Base-by-base conservation (phyloP, 2,888 invertebrate species). In the Octonoba sinensis region DNA sequence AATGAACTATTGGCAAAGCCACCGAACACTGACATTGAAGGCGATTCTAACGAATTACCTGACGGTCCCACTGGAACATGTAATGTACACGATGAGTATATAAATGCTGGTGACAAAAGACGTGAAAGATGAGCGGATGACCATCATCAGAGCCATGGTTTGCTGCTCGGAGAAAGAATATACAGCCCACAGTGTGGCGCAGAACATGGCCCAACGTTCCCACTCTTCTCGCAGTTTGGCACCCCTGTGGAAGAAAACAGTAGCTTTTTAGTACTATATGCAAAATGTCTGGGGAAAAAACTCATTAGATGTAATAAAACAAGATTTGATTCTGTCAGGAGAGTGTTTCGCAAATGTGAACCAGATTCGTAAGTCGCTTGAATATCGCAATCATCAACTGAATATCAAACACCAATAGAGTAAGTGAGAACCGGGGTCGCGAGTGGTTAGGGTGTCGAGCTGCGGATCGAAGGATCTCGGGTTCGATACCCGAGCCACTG, bases 151-250 rank as follows among this genome's bases (percentile, higher is more conserved):
- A 0, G 94, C 93, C 83, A 96, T 92, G 0, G 95, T 92, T 85
- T 95, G 92, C 87, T 96, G 96, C 87, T 96, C 96, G 0, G 94
- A 93, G 86, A 95, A 93, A 0, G 94, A 91, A 88, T 93, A 96
- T 87, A 95, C 94, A 0, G 95, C 93, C 94, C 96, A 95, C 15
- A 96, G 89, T 0, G 93, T 91, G 4, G 93, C 90, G 6, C 92
- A 90, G 86, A 94, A 92, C 86, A 92, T 92, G 0, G 93, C 87
- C 89, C 92, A 94, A 44, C 85, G 72, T 65, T 86, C 85, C 74
- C 85, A 85, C 18, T 86, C 86, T 44, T 84, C 82, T 0, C 85
- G 76, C 47, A 87, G 54, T 24, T 84, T 84, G 12, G 85, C 82
- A 1, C 84, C 84, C 72, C 86, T 85, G 22, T 44, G 22, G 56